Evolutionary conservation across 2,797 vertebrate genomes (phyloP), one percentile per base, ranked within the genome.

Genomic region (Chrosomus eos): DNA sequence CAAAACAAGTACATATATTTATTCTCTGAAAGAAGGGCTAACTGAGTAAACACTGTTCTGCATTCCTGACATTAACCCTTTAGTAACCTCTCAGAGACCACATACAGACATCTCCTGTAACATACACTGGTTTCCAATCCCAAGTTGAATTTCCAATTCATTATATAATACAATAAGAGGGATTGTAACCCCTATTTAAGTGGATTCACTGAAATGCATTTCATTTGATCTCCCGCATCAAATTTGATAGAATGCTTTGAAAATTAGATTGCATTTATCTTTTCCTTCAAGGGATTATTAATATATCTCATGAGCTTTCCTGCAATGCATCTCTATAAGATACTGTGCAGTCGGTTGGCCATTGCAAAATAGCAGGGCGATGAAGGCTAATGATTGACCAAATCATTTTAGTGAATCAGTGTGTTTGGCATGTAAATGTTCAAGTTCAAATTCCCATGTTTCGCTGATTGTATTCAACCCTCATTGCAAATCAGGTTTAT

Each of bases 201-300:
- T 62, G 62, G 28, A 51, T 48, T 21, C 26, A 31, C 31, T 55
- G n/a, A 73, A 73, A 60, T 64, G 55, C 28, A 74, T 64, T 81
- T 53, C 8, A 55, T 68, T 51, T 68, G 60, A 81, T n/a, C 51
- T 28, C 23, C 45, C 28, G 67, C 21, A 43, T 71, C 36, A 31
- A 48, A 82, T n/a, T 71, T 11, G 55, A n/a, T 74, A 5, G 13
- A 74, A 82, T 82, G 26, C 55, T 62, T 58, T 28, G 11, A 43
- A 36, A 31, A 14, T 45, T 33, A 3, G 14, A 51, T 11, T 45
- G 70, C 38, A 26, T 64, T 48, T 33, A 51, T 82, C 13, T 33
- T 36, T 21, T 8, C 2, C 26, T 3, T 18, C 19, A 62, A 64
- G 28, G 19, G 40, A 73, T 74, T 82, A 74, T 48, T 62, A 45